Conservation (phyloP, 2,888 invertebrate species). For the Lamellibrachia satsuma region DNA sequence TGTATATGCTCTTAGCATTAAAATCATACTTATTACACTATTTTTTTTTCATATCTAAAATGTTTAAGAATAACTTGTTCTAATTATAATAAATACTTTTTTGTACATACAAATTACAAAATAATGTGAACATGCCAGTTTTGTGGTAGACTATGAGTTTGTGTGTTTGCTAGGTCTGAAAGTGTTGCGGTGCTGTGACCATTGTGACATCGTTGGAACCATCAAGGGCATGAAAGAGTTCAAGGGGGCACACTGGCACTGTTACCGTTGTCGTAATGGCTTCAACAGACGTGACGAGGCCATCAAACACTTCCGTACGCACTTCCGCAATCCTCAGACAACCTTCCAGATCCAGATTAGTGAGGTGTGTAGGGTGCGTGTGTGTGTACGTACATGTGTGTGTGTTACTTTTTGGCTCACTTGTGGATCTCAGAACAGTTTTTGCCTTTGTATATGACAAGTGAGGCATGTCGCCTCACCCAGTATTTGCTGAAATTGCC, state of each 20-base stretch:
- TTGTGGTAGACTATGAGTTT: background rate
- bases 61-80: background rate
- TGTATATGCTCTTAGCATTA: background rate
- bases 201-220: slow-evolving; percentile 65
- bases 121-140: background rate
- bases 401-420: no score
- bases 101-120: background rate
- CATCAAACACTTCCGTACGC: slow-evolving; percentile 65
- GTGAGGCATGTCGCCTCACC: no score
- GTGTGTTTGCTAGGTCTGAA: slow-evolving; percentile 55
- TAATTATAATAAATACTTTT: background rate
- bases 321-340: slow-evolving; percentile 65
- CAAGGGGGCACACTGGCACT: slow-evolving; percentile 66
- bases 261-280: slow-evolving; percentile 64
- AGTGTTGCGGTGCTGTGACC: slow-evolving; percentile 63
- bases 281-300: slow-evolving; percentile 65
- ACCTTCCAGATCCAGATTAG: slow-evolving; percentile 64
- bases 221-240: slow-evolving; percentile 65
- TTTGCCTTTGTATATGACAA: no score
- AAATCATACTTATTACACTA: background rate
- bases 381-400: slow-evolving; percentile 49
- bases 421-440: no score
- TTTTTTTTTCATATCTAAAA: background rate
- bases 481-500: no score
- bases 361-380: background rate